Percentiles rank a stretch among this genome's conserved stretches.
These are phyloP conservation scores for Harlomillsia oculata DNA, from an alignment of 1,140 invertebrate species.

Conservation along the genomic window DNA sequence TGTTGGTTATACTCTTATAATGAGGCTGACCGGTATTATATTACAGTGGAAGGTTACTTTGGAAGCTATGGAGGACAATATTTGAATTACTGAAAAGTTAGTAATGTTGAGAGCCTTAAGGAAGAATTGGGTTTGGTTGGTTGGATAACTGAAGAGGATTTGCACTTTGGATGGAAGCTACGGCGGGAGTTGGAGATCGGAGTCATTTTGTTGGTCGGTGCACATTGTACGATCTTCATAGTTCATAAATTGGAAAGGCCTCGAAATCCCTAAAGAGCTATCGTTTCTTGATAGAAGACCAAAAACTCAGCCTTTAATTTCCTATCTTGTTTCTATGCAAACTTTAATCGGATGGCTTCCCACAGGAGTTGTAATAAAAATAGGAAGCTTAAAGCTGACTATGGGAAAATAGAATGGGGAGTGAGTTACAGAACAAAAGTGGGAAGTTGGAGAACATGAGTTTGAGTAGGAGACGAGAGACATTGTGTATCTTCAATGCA, in stretches of 20 bases:
- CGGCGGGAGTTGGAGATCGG: too few relatives aligned
- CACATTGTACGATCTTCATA: slow-evolving; percentile 18
- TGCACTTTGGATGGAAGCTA: too few relatives aligned
- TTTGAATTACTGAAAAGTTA: too few relatives aligned
- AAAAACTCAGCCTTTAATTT: slow-evolving; percentile 35
- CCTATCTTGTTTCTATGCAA: slow-evolving; percentile 33
- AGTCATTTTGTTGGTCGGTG: slow-evolving; percentile 3
- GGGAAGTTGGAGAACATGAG: background rate
- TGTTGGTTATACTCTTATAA: too few relatives aligned
- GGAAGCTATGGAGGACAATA: too few relatives aligned
- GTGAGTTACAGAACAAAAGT: background rate
- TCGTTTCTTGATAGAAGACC: slow-evolving; percentile 34
- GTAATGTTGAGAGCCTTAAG: too few relatives aligned
- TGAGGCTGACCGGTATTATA: too few relatives aligned
- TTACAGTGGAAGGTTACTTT: background rate
- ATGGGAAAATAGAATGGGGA: slow-evolving; percentile 10
- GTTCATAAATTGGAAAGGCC: slow-evolving; percentile 32
- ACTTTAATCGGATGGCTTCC: slow-evolving; percentile 34
- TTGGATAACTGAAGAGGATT: too few relatives aligned
- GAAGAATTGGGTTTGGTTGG: too few relatives aligned
- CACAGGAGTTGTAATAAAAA: slow-evolving; percentile 35
- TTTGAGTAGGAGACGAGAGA: background rate
- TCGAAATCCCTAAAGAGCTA: slow-evolving; percentile 32
- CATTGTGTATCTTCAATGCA: slow-evolving; percentile 2
- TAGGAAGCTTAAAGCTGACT: slow-evolving; percentile 22